Evolutionary conservation across 2,113 vertebrate genomes (phyloP).

Genomic region (Falcunculus frontatus): DNA sequence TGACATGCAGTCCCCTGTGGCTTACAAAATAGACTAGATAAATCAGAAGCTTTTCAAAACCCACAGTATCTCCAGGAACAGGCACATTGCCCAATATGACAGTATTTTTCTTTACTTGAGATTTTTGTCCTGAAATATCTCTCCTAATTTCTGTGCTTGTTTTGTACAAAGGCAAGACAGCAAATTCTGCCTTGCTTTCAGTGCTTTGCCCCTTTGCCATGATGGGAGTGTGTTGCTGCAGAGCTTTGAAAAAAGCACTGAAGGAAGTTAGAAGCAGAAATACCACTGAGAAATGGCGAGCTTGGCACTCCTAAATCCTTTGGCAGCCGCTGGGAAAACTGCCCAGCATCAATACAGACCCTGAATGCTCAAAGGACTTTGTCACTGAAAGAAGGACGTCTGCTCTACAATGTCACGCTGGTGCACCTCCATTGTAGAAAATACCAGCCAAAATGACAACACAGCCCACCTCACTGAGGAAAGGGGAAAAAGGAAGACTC

Average conservation of each 20-base stretch:
- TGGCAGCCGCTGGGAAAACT: background rate
- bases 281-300: background rate
- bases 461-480: background rate
- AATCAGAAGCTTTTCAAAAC: slow-evolving; percentile 23
- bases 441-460: background rate
- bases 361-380: background rate
- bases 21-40: background rate
- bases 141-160: background rate
- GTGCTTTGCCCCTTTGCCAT: background rate
- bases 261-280: background rate
- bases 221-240: background rate
- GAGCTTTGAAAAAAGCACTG: background rate
- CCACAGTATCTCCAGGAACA: background rate
- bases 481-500: background rate
- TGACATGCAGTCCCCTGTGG: background rate
- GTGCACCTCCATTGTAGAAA: background rate
- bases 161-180: background rate
- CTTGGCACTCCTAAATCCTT: background rate
- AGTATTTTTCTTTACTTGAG: background rate
- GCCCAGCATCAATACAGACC: background rate
- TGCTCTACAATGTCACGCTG: background rate
- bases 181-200: background rate
- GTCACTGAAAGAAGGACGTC: background rate
- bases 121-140: background rate
- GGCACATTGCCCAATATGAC: background rate